These are phyloP conservation scores for Sthenelais limicola DNA, from an alignment of 2,888 invertebrate genomes.

Conservation along the genomic window DNA sequence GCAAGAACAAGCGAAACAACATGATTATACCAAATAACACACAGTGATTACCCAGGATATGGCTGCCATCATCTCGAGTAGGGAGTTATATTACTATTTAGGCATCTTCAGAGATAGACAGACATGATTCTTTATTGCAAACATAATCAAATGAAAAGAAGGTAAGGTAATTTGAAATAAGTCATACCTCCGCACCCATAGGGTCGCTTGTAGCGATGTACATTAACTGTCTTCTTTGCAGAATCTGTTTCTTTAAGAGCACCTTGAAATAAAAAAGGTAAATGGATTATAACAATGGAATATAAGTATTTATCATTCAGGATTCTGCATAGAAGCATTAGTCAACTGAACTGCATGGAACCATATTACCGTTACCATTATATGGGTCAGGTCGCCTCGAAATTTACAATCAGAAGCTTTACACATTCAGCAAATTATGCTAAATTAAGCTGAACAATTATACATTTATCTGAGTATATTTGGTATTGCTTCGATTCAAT, in stretches of 20 bases:
- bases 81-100: background rate
- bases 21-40: background rate
- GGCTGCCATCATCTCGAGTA: background rate
- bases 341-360: too few species aligned
- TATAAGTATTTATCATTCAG: too few species aligned
- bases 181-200: conserved; percentile 84
- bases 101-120: background rate
- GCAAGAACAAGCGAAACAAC: conserved; percentile 38
- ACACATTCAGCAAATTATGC: too few species aligned
- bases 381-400: too few species aligned
- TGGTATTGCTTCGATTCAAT: too few species aligned
- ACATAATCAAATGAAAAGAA: background rate
- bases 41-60: background rate
- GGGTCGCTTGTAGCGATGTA: conserved; percentile 77
- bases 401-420: too few species aligned
- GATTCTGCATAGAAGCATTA: too few species aligned
- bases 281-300: too few species aligned
- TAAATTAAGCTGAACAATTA: too few species aligned
- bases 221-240: conserved; percentile 73
- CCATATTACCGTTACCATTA: too few species aligned
- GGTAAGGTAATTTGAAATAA: background rate
- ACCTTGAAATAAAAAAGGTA: conserved; percentile 59
- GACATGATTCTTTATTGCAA: background rate
- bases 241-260: conserved; percentile 81
- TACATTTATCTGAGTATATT: too few species aligned